phyloP scores from a whole-genome alignment of 2,113 vertebrate genomes.

The Boulengeromyrus knoepffleri region DNA sequence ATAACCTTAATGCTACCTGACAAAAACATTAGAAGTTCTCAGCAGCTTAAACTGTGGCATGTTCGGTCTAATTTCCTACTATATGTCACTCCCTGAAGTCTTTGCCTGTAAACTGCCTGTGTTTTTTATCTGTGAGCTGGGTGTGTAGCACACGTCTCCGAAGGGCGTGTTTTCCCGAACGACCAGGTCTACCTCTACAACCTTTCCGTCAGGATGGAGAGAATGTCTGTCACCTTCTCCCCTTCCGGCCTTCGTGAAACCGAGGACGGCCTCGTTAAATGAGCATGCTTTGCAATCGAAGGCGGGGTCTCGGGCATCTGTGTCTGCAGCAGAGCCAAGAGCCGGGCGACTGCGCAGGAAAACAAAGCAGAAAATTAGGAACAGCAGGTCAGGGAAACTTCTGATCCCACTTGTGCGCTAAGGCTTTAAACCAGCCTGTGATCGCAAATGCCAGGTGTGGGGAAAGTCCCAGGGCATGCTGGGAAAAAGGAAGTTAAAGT shows the following conservation, averaged over 20 bases:
- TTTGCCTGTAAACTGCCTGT: slow-evolving; percentile 60
- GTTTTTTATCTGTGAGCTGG: slow-evolving; percentile 61
- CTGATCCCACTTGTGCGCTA: neutral
- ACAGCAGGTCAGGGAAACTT: slow-evolving; percentile 2
- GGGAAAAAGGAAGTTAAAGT: slow-evolving; percentile 1
- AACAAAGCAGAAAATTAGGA: slow-evolving; percentile 2
- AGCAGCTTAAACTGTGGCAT: neutral
- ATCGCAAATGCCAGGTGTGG: neutral
- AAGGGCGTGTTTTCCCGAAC: neutral
- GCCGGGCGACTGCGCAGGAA: slow-evolving; percentile 34
- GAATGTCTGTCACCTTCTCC: neutral
- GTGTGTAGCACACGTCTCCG: slow-evolving; percentile 26
- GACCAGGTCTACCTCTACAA: neutral
- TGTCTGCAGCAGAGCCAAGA: slow-evolving; percentile 28
- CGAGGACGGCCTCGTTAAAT: slow-evolving; percentile 46
- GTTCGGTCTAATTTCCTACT: neutral
- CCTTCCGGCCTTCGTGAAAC: neutral
- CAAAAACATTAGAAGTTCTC: neutral
- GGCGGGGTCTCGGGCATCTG: neutral
- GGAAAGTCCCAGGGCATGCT: neutral
- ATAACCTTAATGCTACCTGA: neutral
- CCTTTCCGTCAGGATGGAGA: neutral
- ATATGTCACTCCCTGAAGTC: neutral
- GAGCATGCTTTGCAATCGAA: slow-evolving; percentile 52
- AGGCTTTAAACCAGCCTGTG: neutral